Percentiles rank a stretch among this genome's conserved stretches.
Conservation (phyloP, 2,888 invertebrate species). For the Lymantria dispar region DNA sequence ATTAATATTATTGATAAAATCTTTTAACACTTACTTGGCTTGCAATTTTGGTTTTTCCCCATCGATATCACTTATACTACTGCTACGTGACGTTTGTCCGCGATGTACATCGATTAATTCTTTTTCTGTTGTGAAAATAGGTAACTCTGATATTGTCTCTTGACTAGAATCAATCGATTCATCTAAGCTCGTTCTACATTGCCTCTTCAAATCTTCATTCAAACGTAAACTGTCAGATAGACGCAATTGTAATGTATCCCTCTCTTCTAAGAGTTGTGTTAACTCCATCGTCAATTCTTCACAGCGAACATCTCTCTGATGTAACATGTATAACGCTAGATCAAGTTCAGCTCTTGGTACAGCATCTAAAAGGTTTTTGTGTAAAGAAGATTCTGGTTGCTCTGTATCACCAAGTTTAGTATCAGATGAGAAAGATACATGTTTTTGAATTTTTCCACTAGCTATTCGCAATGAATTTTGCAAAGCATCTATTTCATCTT, state of each 20-base stretch:
- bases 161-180: constrained; percentile 48
- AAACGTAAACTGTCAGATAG: constrained; percentile 90
- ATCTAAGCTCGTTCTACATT: constrained; percentile 49
- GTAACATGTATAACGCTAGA: constrained; percentile 91
- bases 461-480: constrained; percentile 53
- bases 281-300: constrained; percentile 93
- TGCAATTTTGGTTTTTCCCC: constrained; percentile 70
- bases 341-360: constrained; percentile 87
- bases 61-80: constrained; percentile 69
- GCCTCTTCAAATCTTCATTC: constrained; percentile 81
- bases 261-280: constrained; percentile 90
- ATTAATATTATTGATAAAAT: background rate
- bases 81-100: constrained; percentile 62
- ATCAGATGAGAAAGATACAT: constrained; percentile 72
- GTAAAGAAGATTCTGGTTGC: constrained; percentile 32
- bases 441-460: constrained; percentile 65
- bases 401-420: constrained; percentile 59
- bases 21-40: constrained; percentile 63
- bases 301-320: constrained; percentile 92
- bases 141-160: constrained; percentile 53
- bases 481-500: constrained; percentile 83
- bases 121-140: constrained; percentile 53
- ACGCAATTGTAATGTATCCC: constrained; percentile 91
- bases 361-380: constrained; percentile 60
- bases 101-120: constrained; percentile 67